Evolutionary conservation across 1,140 invertebrate species (phyloP).

Genomic region (Sitobion miscanthi): DNA sequence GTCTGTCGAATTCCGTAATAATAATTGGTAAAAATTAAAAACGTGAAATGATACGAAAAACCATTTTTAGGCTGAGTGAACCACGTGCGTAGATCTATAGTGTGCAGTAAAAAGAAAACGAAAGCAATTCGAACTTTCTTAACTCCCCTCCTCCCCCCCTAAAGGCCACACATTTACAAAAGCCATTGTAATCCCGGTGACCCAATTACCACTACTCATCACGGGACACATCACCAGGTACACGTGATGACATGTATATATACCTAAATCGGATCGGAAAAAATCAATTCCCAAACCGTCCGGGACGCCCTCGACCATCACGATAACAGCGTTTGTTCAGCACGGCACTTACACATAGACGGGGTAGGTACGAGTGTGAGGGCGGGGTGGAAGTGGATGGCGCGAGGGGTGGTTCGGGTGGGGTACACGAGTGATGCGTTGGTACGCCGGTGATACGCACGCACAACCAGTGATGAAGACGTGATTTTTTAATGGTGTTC

Average conservation of each 20-base stretch:
- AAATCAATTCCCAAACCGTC: not conserved
- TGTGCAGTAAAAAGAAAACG: not conserved
- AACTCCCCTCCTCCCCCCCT: accelerated
- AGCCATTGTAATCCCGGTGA: not conserved
- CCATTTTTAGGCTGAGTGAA: not conserved
- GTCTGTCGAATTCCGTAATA: not conserved
- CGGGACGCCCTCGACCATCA: too few relatives aligned
- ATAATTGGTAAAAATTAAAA: not conserved
- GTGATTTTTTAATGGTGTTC: not conserved
- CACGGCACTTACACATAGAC: not conserved
- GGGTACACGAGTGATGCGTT: not conserved
- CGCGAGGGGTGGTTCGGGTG: not conserved
- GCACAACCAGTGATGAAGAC: not conserved
- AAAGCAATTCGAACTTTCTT: not conserved
- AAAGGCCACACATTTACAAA: not conserved
- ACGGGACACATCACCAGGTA: too few relatives aligned
- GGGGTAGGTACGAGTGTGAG: not conserved
- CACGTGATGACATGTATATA: not conserved
- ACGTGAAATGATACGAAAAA: not conserved
- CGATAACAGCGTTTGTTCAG: not conserved
- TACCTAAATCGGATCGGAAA: not conserved
- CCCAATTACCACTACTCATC: not conserved
- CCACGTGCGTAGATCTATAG: not conserved
- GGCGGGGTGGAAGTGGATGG: not conserved
- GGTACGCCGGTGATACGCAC: not conserved